These are phyloP conservation scores for Pelosia muscerda DNA, from an alignment of 2,888 invertebrate species.

Conservation along the genomic window DNA sequence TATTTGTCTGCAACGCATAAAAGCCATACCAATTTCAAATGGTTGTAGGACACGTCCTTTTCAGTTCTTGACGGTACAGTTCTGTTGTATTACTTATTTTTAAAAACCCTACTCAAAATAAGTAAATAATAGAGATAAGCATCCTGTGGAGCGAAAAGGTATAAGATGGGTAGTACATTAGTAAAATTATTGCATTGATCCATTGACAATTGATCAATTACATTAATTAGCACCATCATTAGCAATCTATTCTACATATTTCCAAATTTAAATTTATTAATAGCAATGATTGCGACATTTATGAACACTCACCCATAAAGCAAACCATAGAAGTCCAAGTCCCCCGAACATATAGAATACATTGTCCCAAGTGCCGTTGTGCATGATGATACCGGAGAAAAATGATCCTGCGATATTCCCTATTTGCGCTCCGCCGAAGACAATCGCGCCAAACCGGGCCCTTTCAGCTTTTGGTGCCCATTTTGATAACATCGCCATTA, in stretches of 20 bases:
- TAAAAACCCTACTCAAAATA: no score
- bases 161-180: no score
- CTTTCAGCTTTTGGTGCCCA: conserved; percentile 88
- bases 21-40: no score
- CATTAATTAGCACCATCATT: no score
- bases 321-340: conserved; percentile 83
- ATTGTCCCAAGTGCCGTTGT: conserved; percentile 83
- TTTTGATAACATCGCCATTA: conserved; percentile 87
- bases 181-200: no score
- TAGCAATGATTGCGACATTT: conserved; percentile 19
- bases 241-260: neutral
- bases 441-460: conserved; percentile 85
- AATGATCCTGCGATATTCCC: conserved; percentile 86
- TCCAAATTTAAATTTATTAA: neutral
- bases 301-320: conserved; percentile 74
- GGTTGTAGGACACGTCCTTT: no score
- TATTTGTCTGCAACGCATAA: no score
- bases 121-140: no score
- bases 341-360: conserved; percentile 88
- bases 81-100: no score
- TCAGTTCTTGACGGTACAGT: no score
- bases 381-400: conserved; percentile 84
- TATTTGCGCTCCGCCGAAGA: conserved; percentile 87
- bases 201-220: no score
- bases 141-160: no score